phyloP scores from a whole-genome alignment of 2,113 vertebrate genomes.

The Alaudala cheleensis region DNA sequence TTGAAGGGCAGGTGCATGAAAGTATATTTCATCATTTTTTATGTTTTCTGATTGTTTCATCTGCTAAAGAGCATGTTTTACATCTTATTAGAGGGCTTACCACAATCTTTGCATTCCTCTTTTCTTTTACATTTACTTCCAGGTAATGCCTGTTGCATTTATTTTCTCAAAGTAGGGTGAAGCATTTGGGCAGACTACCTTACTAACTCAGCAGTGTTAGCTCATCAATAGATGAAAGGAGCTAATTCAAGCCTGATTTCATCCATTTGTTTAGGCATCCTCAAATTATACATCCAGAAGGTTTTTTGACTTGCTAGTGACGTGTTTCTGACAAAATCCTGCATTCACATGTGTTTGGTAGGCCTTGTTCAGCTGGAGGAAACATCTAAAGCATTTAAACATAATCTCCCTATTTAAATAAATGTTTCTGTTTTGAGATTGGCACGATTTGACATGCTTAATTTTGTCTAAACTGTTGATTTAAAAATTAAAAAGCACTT shows the following conservation, averaged over 20 bases:
- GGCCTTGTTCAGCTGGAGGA: not conserved
- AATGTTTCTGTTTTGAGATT: not conserved
- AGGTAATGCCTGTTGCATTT: not conserved
- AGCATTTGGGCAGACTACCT: not conserved
- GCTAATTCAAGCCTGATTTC: not conserved
- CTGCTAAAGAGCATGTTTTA: not conserved
- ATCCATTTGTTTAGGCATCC: not conserved
- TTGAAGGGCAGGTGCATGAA: not conserved
- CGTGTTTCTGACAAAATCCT: not conserved
- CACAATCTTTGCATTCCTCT: not conserved
- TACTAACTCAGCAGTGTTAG: not conserved
- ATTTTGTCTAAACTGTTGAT: not conserved
- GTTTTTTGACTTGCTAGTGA: not conserved
- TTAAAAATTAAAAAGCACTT: not conserved
- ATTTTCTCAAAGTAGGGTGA: not conserved
- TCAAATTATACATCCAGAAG: not conserved
- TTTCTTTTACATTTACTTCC: not conserved
- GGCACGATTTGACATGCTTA: not conserved
- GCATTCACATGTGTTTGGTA: not conserved
- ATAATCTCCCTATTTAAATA: not conserved
- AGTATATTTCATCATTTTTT: not conserved
- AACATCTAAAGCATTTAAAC: not conserved
- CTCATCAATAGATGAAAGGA: not conserved
- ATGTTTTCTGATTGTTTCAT: not conserved
- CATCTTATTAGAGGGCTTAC: not conserved